Percentiles rank a stretch among this genome's conserved stretches.
phyloP scores from a whole-genome alignment of 1,140 invertebrate species.

The Drosophila saltans region DNA sequence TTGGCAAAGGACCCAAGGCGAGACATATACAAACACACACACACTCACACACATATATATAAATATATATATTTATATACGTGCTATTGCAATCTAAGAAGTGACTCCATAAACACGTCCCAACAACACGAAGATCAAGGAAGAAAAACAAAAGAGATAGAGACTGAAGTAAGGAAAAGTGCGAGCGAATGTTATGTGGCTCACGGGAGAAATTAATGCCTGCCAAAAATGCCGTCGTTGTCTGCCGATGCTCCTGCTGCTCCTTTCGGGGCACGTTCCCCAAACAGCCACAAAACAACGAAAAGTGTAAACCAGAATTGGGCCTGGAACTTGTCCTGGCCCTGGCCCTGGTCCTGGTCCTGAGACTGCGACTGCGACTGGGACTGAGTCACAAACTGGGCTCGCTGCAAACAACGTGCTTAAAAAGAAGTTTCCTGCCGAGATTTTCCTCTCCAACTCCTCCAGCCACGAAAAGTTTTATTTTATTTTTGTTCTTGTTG shows the following conservation, averaged over 20 bases:
- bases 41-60: background rate
- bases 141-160: background rate
- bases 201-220: constrained; percentile 77
- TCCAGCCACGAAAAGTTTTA: constrained; percentile 9
- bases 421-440: constrained; percentile 35
- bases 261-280: constrained; percentile 62
- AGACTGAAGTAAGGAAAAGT: background rate
- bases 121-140: background rate
- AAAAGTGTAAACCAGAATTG: constrained; percentile 3
- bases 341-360: background rate
- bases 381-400: constrained; percentile 23
- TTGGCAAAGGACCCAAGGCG: constrained; percentile 26
- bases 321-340: background rate
- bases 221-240: constrained; percentile 63
- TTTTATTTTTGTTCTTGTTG: background rate
- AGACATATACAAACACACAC: background rate
- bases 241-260: constrained; percentile 21
- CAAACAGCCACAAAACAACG: constrained; percentile 43
- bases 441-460: constrained; percentile 30
- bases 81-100: constrained; percentile 59
- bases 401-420: constrained; percentile 33
- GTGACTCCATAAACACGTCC: constrained; percentile 69
- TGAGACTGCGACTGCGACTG: constrained; percentile 8
- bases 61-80: constrained; percentile 25
- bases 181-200: constrained; percentile 56